phyloP scores from a whole-genome alignment of 2,113 vertebrate genomes.

The Desmodus rotundus region DNA sequence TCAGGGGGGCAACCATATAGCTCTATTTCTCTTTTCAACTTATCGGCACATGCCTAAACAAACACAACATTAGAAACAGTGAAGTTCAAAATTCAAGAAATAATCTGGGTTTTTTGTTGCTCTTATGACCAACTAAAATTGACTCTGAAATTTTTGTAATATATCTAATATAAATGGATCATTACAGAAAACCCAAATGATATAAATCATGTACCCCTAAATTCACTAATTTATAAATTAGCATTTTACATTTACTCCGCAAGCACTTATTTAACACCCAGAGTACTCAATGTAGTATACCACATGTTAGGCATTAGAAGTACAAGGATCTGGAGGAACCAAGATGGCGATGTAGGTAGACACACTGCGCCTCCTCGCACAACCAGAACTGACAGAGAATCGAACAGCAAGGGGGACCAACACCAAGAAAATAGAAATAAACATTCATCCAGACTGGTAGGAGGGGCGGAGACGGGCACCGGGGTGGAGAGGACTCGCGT shows the following conservation, averaged over 20 bases:
- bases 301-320: background rate
- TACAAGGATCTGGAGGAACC: background rate
- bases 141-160: background rate
- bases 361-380: no score
- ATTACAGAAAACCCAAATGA: slow-evolving; percentile 23
- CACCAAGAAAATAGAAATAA: no score
- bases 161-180: background rate
- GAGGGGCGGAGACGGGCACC: no score
- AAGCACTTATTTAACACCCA: slow-evolving; percentile 11
- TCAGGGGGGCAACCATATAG: slow-evolving; percentile 94
- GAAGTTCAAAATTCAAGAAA: slow-evolving; percentile 40
- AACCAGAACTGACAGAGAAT: no score
- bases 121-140: background rate
- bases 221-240: background rate
- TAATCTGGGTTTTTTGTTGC: background rate
- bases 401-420: no score
- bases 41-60: slow-evolving; percentile 95
- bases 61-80: background rate
- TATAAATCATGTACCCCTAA: background rate
- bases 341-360: no score
- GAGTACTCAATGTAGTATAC: background rate
- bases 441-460: no score
- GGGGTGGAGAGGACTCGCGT: no score
- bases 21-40: slow-evolving; percentile 96
- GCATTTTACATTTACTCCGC: slow-evolving; percentile 6